phyloP scores from a whole-genome alignment of 2,113 vertebrate species.

The Lasiurus cinereus region DNA sequence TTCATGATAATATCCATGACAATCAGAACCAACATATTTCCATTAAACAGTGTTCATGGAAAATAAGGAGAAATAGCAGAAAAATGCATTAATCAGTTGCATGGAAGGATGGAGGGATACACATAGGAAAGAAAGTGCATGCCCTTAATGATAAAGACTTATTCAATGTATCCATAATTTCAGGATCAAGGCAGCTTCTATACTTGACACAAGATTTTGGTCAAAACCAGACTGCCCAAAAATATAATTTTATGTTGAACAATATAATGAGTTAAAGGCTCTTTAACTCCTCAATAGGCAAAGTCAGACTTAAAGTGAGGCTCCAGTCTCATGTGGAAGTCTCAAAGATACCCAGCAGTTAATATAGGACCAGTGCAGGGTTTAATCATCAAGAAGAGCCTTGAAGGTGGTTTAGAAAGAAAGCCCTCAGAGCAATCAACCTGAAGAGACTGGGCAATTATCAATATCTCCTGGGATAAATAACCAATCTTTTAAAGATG shows the following conservation, averaged over 20 bases:
- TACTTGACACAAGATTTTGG: too few species aligned
- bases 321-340: neutral
- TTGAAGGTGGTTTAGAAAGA: neutral
- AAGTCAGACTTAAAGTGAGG: neutral
- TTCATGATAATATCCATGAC: neutral
- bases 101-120: neutral
- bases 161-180: neutral
- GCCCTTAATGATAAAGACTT: neutral
- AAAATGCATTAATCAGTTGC: too few species aligned
- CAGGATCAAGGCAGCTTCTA: neutral
- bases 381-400: neutral
- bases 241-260: neutral
- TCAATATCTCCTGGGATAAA: neutral
- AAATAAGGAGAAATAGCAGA: neutral
- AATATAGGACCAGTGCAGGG: neutral
- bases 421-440: rapidly evolving
- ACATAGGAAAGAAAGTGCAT: neutral
- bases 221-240: neutral
- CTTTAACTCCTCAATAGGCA: neutral
- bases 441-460: neutral
- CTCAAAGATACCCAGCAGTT: neutral
- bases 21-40: neutral
- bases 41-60: neutral
- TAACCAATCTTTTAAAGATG: too few species aligned
- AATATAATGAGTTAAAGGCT: neutral